Conservation (phyloP, 1,140 invertebrate genomes). For the Brachionus sp. region DNA sequence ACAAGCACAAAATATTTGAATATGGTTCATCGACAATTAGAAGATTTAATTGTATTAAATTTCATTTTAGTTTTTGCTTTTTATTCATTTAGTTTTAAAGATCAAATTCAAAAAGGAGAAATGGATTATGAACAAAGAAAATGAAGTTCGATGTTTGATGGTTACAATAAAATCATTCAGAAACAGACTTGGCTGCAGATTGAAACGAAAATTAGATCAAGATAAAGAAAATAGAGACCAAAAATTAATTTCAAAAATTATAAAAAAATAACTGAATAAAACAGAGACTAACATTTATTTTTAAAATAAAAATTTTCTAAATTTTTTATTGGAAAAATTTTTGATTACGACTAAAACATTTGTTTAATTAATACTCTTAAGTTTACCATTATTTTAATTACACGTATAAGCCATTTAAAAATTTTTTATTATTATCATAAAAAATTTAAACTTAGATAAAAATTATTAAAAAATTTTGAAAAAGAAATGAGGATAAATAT, state of each 20-base stretch:
- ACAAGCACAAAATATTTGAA: background rate
- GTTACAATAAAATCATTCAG: background rate
- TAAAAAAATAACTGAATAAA: background rate
- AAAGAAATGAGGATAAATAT: background rate
- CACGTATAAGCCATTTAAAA: background rate
- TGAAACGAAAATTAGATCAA: background rate
- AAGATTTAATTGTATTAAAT: constrained; percentile 4
- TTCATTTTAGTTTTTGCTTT: background rate
- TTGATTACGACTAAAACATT: background rate
- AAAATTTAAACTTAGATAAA: background rate
- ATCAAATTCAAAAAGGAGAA: background rate
- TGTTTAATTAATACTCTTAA: background rate
- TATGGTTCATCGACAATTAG: background rate
- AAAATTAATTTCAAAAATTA: background rate
- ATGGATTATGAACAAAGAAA: background rate
- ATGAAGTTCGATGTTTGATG: background rate
- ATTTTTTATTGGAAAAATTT: background rate
- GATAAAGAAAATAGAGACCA: background rate
- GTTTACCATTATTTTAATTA: background rate
- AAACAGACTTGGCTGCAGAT: background rate
- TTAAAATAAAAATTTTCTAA: background rate
- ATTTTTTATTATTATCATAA: background rate
- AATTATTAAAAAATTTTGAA: background rate
- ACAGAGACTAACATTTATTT: background rate
- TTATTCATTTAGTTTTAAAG: background rate